Base-by-base conservation (phyloP, 2,797 vertebrate species). In the Aldrovandia affinis region DNA sequence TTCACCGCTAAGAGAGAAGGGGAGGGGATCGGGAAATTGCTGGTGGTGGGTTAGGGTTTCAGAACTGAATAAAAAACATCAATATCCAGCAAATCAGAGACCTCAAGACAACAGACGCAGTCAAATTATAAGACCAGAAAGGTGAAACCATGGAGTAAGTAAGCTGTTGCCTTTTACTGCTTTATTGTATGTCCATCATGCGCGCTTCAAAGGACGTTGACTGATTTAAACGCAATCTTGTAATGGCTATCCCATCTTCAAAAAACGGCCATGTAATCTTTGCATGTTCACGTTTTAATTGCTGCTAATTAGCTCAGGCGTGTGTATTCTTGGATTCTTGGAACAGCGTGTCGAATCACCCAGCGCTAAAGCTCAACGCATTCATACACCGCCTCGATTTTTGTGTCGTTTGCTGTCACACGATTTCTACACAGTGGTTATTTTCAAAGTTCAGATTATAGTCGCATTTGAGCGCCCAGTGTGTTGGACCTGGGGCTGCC, bases 61-160 rank as follows among this genome's bases (percentile, higher is more conserved):
- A 54, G 42, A 44, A 55, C 61, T 30, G 33, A 80, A 57, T 80
- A 33, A 42, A 42, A 75, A 77, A 47, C 25, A 77, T 22, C 47
- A 28, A 39, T 70, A 30, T 73, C 30, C 78, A 80, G 36, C 65
- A 73, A 15, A 68, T 44, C 15, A 14, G 42, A 68, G 22, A 84
- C 30, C 42, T 57, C 61, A 80, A 61, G 52, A 59, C 28, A 28
- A 70, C 61, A 39, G 44, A 25, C 52, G 63, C 47, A 33, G 33
- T 84, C 36, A 52, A 65, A 80, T 79, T 44, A 44, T 18, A 65
- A 77, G 57, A 79, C 22, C 47, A 44, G 63, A 70, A 65, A 55
- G 78, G 78, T 73, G 61, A 57, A 39, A 81, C 50, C 50, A 84
- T 84, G 83, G 83, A 84, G 83, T 84, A 81, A 84, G 83, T 84